Percentiles rank a stretch among this genome's conserved stretches.
phyloP scores from a whole-genome alignment of 2,888 invertebrate species.

The Rhogogaster chlorosoma region DNA sequence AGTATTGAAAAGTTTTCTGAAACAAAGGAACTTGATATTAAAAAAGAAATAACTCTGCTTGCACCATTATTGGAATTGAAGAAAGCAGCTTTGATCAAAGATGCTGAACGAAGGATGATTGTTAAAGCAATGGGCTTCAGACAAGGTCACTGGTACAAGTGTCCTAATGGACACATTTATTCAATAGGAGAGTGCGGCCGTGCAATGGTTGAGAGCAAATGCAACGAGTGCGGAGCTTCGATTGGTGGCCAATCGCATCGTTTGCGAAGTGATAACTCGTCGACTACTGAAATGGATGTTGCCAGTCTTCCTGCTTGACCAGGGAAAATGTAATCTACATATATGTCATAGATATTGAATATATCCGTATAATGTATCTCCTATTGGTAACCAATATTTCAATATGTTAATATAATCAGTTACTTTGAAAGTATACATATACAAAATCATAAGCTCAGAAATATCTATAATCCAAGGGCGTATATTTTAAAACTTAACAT shows the following conservation, averaged over 20 bases:
- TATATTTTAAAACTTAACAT: not conserved
- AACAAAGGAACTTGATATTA: not conserved
- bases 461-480: not conserved
- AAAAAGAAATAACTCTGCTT: not conserved
- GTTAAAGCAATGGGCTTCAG: constrained; percentile 80
- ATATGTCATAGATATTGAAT: not conserved
- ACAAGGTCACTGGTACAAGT: constrained; percentile 86
- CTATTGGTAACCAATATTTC: not conserved
- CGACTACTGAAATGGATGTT: constrained; percentile 81
- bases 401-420: not conserved
- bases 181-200: constrained; percentile 85
- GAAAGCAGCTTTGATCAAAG: constrained; percentile 60
- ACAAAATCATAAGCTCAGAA: not conserved
- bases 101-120: constrained; percentile 79
- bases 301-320: constrained; percentile 79
- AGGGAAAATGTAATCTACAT: not conserved
- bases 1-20: constrained; percentile 17
- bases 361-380: not conserved
- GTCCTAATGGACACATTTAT: constrained; percentile 85
- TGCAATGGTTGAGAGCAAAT: constrained; percentile 79
- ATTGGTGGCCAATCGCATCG: constrained; percentile 81
- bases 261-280: constrained; percentile 77
- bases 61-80: not conserved
- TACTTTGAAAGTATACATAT: not conserved
- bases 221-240: constrained; percentile 80